Percentiles rank a stretch among this genome's conserved stretches.
phyloP scores from a whole-genome alignment of 1,140 invertebrate genomes.

The Anagrus nilaparvatae region DNA sequence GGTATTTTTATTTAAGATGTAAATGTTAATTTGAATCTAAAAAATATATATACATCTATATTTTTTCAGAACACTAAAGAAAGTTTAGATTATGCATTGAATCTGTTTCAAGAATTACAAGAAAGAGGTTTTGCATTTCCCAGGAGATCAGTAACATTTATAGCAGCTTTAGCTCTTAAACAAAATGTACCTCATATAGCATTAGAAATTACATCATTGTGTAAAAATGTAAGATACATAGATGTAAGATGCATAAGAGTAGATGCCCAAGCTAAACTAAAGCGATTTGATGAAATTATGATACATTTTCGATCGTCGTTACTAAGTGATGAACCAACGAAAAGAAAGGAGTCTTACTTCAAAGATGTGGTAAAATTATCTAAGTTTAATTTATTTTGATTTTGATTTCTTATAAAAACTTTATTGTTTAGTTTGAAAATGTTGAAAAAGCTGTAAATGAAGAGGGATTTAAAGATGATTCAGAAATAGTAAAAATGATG shows the following conservation, averaged over 20 bases:
- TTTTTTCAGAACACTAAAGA: conserved; percentile 58
- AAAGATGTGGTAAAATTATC: conserved; percentile 35
- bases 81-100: conserved; percentile 52
- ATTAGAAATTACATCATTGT: conserved; percentile 50
- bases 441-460: conserved; percentile 32
- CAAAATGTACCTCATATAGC: conserved; percentile 55
- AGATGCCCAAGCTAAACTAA: conserved; percentile 47
- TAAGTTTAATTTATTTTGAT: conserved; percentile 7
- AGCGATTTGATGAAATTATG: conserved; percentile 53
- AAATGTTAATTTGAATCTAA: conserved; percentile 1
- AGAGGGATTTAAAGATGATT: conserved; percentile 27
- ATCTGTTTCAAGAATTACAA: conserved; percentile 49
- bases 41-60: conserved; percentile 6
- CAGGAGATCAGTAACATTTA: conserved; percentile 50
- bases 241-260: conserved; percentile 60
- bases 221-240: conserved; percentile 49
- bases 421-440: conserved; percentile 35
- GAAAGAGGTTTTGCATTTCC: conserved; percentile 44
- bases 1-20: conserved; percentile 39
- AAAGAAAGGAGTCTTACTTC: conserved; percentile 44
- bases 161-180: conserved; percentile 54
- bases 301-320: conserved; percentile 48
- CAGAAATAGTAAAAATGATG: conserved; percentile 38
- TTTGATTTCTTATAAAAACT: conserved; percentile 1
- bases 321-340: conserved; percentile 43